Evolutionary conservation across 2,797 vertebrate species (phyloP), one percentile per base, ranked within the genome.

Genomic region (Propithecus deckenii): DNA sequence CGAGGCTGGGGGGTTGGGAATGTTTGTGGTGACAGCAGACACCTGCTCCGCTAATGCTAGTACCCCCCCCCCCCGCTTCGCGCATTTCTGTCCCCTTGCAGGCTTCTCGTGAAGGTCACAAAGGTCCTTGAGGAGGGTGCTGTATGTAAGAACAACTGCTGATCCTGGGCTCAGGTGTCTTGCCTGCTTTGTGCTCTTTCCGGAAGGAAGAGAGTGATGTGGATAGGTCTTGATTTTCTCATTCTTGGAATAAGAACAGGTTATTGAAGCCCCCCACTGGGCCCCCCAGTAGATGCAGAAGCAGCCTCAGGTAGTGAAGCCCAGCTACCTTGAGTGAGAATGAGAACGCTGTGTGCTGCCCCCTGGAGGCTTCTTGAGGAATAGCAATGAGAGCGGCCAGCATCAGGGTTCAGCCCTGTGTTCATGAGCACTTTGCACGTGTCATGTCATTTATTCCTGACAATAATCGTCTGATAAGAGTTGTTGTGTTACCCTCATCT

Each of bases 331-430:
- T 28, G 52, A 63, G 7, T 1, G 50, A 5, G 23, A 48, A 20
- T 52, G 61, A 3, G n/a, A 32, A 18, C 35, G 52, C 50, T 57
- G 1, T 43, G 79, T 35, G n/a, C 86, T 86, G 86, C 85, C 84
- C 92, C 90, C 84, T 92, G 63, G 90, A 95, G 92, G 79, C 13
- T 7, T 10, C n/a, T 50, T 23, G 41, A 13, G 87, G 75, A 57
- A 74, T 79, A 48, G 50, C 86, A 79, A 0, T 0, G 38, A 8
- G 5, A 72, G 41, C 46, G 1, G 13, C 48, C 2, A 7, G 30
- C 46, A 2, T 22, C 28, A 32, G 32, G 46, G 25, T 14, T 38
- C 28, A 7, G 4, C 20, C 52, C 23, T 10, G 61, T 18, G 28
- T 65, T 65, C 32, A 7, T n/a, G 15, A 55, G 55, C 52, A 1